A percentile compares a stretch with the other conserved stretches of the same genome.
These are phyloP conservation scores for Lottia scabra DNA, from an alignment of 2,888 invertebrate species.

Conservation along the genomic window DNA sequence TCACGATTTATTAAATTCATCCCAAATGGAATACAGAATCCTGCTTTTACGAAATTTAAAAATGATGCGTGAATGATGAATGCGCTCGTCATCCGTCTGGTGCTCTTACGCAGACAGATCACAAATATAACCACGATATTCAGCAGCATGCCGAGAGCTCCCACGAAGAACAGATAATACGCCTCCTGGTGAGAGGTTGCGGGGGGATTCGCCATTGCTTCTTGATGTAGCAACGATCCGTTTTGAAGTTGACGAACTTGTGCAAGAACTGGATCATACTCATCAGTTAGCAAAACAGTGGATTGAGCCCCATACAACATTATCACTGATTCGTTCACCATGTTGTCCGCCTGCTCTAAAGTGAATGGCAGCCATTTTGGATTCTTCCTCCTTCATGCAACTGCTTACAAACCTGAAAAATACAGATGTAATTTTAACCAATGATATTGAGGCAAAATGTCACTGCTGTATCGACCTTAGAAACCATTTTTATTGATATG, in stretches of 20 bases:
- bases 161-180: constrained; percentile 64
- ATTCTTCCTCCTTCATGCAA: background rate
- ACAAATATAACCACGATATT: constrained; percentile 62
- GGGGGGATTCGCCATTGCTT: constrained; percentile 19
- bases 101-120: constrained; percentile 53
- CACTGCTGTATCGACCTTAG: too few relatives aligned
- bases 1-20: constrained; percentile 59
- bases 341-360: background rate
- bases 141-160: constrained; percentile 60
- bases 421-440: background rate
- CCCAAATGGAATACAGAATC: constrained; percentile 68
- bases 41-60: constrained; percentile 64
- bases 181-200: constrained; percentile 57
- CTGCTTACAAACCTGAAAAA: background rate
- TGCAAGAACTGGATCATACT: background rate
- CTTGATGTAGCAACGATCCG: background rate
- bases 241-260: background rate
- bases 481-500: too few relatives aligned
- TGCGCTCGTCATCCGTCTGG: constrained; percentile 66
- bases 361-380: background rate
- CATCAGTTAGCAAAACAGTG: background rate
- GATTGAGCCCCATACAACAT: too few relatives aligned
- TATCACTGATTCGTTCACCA: background rate
- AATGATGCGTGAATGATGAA: constrained; percentile 67
- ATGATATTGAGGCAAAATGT: too few relatives aligned